Percentiles rank a stretch among this genome's conserved stretches.
These are phyloP conservation scores for Hydrochoerus hydrochaeris DNA, from an alignment of 2,113 vertebrate genomes.

Conservation along the genomic window DNA sequence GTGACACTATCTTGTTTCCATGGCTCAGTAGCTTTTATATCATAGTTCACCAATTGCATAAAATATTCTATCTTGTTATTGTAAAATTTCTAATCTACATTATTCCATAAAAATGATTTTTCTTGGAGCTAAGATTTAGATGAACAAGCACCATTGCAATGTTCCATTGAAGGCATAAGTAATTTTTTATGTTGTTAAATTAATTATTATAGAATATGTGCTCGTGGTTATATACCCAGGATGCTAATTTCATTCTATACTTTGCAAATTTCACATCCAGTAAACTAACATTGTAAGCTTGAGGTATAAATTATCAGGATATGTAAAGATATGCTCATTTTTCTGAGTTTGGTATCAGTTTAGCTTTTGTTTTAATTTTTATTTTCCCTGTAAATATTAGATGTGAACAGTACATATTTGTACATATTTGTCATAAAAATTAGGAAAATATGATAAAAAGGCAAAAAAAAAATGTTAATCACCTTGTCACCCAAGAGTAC, in stretches of 20 bases:
- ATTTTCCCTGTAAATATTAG: conserved; percentile 50
- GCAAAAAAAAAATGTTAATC: conserved; percentile 5
- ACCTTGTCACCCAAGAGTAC: neutral
- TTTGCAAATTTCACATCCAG: neutral
- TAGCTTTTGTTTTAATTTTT: conserved; percentile 53
- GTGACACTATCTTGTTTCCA: conserved; percentile 87
- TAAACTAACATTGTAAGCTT: neutral
- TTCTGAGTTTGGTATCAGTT: neutral
- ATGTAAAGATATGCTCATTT: neutral
- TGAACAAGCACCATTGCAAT: conserved; percentile 84
- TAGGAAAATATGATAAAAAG: conserved; percentile 49
- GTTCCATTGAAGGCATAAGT: conserved; percentile 40
- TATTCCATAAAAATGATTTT: conserved; percentile 75
- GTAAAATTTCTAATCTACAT: conserved; percentile 81
- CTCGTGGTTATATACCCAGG: neutral
- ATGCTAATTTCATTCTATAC: neutral
- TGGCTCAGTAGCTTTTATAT: conserved; percentile 85
- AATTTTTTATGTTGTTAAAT: conserved; percentile 44
- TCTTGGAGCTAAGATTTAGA: conserved; percentile 82
- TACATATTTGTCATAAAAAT: conserved; percentile 36
- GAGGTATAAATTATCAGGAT: neutral
- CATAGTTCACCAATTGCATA: conserved; percentile 78
- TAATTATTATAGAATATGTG: neutral
- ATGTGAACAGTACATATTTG: neutral
- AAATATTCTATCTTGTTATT: conserved; percentile 72